These are phyloP conservation scores for Tetraneura akinire DNA, from an alignment of 1,140 invertebrate genomes.

Conservation along the genomic window DNA sequence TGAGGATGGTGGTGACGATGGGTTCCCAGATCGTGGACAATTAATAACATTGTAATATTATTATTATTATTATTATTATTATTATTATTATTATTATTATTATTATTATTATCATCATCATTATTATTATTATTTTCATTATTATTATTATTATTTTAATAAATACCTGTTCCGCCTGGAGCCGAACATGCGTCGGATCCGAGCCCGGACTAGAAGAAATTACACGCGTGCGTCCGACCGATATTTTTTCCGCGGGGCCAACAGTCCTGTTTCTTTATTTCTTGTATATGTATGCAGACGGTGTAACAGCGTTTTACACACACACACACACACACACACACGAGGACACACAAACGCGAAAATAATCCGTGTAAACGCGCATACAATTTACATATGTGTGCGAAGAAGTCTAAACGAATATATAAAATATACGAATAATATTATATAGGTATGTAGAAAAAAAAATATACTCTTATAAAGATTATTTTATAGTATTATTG, in stretches of 20 bases:
- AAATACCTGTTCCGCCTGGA: constrained; percentile 36
- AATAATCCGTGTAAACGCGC: too few species aligned
- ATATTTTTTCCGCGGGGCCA: constrained; percentile 42
- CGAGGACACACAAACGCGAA: not conserved
- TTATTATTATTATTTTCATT: not conserved
- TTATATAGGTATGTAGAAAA: too few species aligned
- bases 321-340: not conserved
- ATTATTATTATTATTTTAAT: not conserved
- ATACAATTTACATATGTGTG: too few species aligned
- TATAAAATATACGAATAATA: too few species aligned
- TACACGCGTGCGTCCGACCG: constrained; percentile 26
- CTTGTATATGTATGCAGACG: not conserved
- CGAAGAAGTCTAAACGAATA: too few species aligned
- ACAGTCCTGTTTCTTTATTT: constrained; percentile 8
- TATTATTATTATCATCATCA: not conserved
- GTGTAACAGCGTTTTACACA: too few species aligned
- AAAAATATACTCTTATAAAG: too few species aligned
- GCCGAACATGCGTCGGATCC: constrained; percentile 22
- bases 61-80: not conserved
- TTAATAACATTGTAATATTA: constrained; percentile 42
- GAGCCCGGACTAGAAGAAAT: constrained; percentile 26
- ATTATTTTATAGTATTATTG: too few species aligned
- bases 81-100: not conserved
- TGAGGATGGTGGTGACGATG: not conserved
- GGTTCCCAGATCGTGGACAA: constrained; percentile 41